Conservation (phyloP, 1,140 invertebrate genomes). For the Liolophura sinensis region DNA sequence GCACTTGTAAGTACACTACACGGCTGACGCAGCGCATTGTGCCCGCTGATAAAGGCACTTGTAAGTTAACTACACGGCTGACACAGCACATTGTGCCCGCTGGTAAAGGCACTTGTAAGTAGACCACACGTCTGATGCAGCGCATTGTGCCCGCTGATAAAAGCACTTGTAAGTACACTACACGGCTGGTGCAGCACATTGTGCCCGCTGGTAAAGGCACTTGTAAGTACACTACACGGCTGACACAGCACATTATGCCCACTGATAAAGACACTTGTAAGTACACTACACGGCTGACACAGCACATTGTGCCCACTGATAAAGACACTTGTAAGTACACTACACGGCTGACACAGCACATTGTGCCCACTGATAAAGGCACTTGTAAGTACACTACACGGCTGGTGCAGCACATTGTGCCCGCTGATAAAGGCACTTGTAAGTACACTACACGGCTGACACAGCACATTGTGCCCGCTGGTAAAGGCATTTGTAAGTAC, state of each 20-base stretch:
- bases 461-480: constrained; percentile 69
- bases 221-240: constrained; percentile 58
- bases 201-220: constrained; percentile 65
- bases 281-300: constrained; percentile 64
- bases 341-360: constrained; percentile 70
- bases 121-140: constrained; percentile 63
- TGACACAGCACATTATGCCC: constrained; percentile 70
- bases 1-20: constrained; percentile 55
- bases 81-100: constrained; percentile 71
- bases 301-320: constrained; percentile 68
- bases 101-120: constrained; percentile 60
- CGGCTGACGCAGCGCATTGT: constrained; percentile 70
- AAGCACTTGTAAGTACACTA: constrained; percentile 47
- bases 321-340: constrained; percentile 58
- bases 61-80: constrained; percentile 58
- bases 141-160: constrained; percentile 69
- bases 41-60: constrained; percentile 64
- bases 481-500: constrained; percentile 61
- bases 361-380: constrained; percentile 69
- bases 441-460: constrained; percentile 55
- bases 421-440: constrained; percentile 63
- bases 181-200: constrained; percentile 69
- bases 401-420: constrained; percentile 71
- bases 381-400: constrained; percentile 54
- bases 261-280: constrained; percentile 61